These are phyloP conservation scores for Pseudotriccus pelzelni DNA, from an alignment of 2,797 vertebrate species.

Conservation along the genomic window DNA sequence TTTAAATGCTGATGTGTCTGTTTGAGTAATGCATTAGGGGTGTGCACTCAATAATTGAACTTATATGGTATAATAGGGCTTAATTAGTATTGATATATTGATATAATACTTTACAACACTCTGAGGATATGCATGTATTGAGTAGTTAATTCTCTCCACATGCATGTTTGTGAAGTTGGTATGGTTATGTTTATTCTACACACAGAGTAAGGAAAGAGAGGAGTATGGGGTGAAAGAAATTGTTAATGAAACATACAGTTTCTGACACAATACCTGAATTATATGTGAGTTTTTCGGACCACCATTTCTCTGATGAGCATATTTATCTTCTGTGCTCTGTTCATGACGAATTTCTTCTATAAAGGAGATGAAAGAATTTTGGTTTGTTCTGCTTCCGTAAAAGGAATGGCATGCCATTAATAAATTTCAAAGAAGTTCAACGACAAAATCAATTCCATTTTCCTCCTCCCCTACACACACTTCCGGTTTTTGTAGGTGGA, in stretches of 20 bases:
- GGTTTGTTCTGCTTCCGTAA: neutral
- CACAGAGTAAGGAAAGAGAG: neutral
- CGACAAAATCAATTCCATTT: neutral
- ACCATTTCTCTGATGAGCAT: neutral
- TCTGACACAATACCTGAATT: neutral
- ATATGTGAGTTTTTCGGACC: neutral
- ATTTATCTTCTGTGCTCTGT: neutral
- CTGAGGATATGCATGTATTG: neutral
- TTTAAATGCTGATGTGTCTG: neutral
- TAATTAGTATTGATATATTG: conserved; percentile 34
- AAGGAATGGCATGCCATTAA: neutral
- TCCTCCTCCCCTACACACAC: neutral
- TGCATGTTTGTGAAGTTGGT: neutral
- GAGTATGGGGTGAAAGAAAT: neutral
- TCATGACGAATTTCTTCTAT: neutral
- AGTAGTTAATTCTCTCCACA: neutral
- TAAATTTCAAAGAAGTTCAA: neutral
- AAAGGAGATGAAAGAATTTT: neutral
- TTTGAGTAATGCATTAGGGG: neutral
- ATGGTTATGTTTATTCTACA: neutral
- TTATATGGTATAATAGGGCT: neutral
- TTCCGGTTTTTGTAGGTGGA: neutral
- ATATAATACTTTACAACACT: neutral
- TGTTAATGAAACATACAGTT: neutral
- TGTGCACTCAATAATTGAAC: neutral